Base-by-base conservation (phyloP, 2,797 vertebrate genomes). In the Diplodus puntazzo region DNA sequence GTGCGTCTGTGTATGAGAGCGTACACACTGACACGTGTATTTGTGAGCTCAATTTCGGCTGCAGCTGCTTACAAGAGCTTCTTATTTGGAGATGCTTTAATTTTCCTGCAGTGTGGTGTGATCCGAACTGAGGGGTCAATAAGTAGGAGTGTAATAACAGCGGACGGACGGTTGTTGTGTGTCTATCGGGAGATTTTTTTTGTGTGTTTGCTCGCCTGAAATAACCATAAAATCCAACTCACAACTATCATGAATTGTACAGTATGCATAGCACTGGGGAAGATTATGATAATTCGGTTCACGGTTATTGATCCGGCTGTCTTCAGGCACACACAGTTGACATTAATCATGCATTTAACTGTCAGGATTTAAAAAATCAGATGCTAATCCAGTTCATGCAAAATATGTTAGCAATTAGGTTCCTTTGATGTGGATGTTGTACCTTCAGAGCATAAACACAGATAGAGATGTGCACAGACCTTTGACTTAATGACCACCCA, bases 51-150 rank as follows among this genome's bases (percentile, higher is more conserved):
- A 82, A 71, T 82, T 87, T 90, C 83, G 80, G 81, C 75, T 59
- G 80, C 82, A 75, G 83, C 86, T 90, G 75, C 76, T 81, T 87
- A 83, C 86, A 81, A 84, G 79, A 81, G 84, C 75, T 59, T 79
- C 70, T 77, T 79, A 87, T 92, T 94, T 85, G 63, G 81, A 89
- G 75, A 79, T 69, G 63, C 78, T 86, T 72, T 81, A 82, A 71
- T 90, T 84, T 84, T 89, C 82, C 72, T 52, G 77, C 69, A 73
- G 75, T 42, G 23, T 74, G 77, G 68, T 49, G 80, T 85, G 86
- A 88, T 84, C 81, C 89, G 79, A 91, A 93, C 84, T 67, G 20
- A 81, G 89, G 88, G 88, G 91, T 92, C 87, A 89, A 90, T 91
- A 88, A 90, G 74, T 68, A 87, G 86, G 79, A 87, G 79, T 80